Percentiles rank a stretch among this genome's conserved stretches.
These are phyloP conservation scores for Limnothrissa miodon DNA, from an alignment of 2,113 vertebrate genomes.

Conservation along the genomic window DNA sequence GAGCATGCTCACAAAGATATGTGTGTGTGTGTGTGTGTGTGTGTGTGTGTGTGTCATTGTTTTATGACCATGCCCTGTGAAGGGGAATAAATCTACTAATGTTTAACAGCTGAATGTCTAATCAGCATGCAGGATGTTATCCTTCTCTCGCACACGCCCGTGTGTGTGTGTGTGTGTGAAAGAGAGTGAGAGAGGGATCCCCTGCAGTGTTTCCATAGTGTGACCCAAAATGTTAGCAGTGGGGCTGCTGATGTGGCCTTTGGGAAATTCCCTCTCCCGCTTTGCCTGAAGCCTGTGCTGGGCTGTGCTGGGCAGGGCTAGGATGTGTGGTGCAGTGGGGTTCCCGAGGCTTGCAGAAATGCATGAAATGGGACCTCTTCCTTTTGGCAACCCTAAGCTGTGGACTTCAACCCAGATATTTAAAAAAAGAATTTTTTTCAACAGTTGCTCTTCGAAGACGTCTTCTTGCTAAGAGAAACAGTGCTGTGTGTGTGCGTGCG, in stretches of 20 bases:
- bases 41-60: not conserved
- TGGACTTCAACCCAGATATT: not conserved
- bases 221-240: not conserved
- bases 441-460: no score
- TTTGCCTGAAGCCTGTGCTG: not conserved
- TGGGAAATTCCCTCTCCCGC: not conserved
- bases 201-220: not conserved
- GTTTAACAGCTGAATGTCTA: not conserved
- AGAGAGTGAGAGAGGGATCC: not conserved
- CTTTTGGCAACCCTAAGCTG: not conserved
- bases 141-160: no score
- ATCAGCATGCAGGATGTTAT: not conserved
- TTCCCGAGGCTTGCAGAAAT: not conserved
- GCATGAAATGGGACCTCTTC: not conserved
- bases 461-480: no score
- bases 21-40: not conserved
- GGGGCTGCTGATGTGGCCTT: not conserved
- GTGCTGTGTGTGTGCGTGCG: not conserved
- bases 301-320: not conserved
- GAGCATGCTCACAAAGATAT: not conserved
- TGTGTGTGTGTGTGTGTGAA: constrained; percentile 3
- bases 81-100: not conserved
- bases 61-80: not conserved
- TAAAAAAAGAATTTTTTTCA: not conserved
- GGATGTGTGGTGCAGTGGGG: not conserved